A percentile compares a stretch with the other conserved stretches of the same genome.
These are phyloP conservation scores for Neuroterus valhalla DNA, from an alignment of 1,140 invertebrate genomes.

Conservation along the genomic window DNA sequence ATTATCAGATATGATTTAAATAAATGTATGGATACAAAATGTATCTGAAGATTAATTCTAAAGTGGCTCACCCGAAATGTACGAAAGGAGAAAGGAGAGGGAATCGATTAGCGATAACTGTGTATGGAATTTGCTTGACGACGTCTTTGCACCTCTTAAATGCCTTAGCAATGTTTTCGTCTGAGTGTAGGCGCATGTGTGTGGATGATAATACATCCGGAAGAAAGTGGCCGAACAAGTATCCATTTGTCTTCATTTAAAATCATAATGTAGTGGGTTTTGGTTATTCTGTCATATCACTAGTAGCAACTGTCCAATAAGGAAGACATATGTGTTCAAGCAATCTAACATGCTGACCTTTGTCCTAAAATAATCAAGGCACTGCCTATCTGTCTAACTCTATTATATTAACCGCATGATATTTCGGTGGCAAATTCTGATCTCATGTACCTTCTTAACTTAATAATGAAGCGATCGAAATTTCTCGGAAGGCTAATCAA, in stretches of 20 bases:
- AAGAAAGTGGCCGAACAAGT: slow-evolving; percentile 25
- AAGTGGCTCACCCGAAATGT: too few species aligned
- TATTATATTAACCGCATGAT: background rate
- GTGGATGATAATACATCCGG: slow-evolving; percentile 22
- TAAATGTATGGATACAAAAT: too few species aligned
- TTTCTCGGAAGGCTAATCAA: too few species aligned
- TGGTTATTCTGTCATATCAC: slow-evolving; percentile 20
- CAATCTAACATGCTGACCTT: slow-evolving; percentile 10
- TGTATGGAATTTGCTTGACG: slow-evolving; percentile 15
- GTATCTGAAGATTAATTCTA: too few species aligned
- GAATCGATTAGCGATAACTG: background rate
- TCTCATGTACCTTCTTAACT: background rate
- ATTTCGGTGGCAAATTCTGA: background rate
- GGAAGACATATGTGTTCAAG: slow-evolving; percentile 5
- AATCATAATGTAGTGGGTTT: slow-evolving; percentile 24
- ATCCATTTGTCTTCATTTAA: slow-evolving; percentile 27
- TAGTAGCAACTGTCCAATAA: slow-evolving; percentile 1
- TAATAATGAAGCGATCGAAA: too few species aligned
- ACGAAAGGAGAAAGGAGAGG: background rate
- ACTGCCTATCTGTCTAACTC: background rate
- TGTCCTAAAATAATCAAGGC: background rate
- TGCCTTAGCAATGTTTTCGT: background rate
- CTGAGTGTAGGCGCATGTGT: background rate
- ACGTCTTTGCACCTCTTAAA: slow-evolving; percentile 6
- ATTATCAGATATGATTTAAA: too few species aligned